Conservation (phyloP, 2,113 vertebrate genomes). For the Oreochromis aureus region DNA sequence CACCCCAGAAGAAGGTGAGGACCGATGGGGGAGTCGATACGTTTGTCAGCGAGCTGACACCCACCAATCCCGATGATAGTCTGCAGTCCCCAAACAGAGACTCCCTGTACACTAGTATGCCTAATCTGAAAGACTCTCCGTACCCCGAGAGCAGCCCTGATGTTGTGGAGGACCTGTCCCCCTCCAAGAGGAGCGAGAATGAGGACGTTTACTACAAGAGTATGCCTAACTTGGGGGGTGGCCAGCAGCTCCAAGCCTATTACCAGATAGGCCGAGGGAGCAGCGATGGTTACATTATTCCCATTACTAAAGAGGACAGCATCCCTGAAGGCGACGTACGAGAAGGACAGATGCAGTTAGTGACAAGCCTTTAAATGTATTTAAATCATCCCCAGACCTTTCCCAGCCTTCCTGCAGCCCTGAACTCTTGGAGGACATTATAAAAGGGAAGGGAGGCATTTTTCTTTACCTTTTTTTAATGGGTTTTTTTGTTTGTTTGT, state of each 20-base stretch:
- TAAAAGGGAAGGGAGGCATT: slow-evolving; percentile 25
- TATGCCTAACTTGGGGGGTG: slow-evolving; percentile 95
- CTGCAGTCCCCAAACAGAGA: slow-evolving; percentile 96
- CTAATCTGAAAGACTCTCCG: slow-evolving; percentile 96
- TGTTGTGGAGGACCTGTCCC: slow-evolving; percentile 87
- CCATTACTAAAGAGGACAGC: slow-evolving; percentile 90
- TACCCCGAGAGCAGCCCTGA: slow-evolving; percentile 89
- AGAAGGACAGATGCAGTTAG: slow-evolving; percentile 99
- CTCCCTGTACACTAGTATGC: slow-evolving; percentile 99
- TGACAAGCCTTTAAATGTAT: slow-evolving; percentile 95
- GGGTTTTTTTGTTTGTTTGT: background rate
- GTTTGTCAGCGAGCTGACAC: slow-evolving; percentile 84
- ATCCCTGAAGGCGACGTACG: slow-evolving; percentile 93
- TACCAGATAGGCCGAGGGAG: slow-evolving; percentile 95
- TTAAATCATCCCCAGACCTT: slow-evolving; percentile 63
- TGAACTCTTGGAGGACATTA: slow-evolving; percentile 31
- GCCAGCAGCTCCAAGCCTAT: slow-evolving; percentile 92
- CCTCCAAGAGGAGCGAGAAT: slow-evolving; percentile 87
- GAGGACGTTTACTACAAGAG: slow-evolving; percentile 99
- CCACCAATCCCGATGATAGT: slow-evolving; percentile 79
- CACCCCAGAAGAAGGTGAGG: slow-evolving; percentile 95
- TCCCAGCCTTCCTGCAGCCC: slow-evolving; percentile 15
- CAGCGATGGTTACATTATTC: slow-evolving; percentile 95
- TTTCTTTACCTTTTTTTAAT: slow-evolving; percentile 9
- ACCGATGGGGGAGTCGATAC: slow-evolving; percentile 82